Percentiles rank a stretch among this genome's conserved stretches.
Conservation (phyloP, 2,888 invertebrate species). For the Campoletis raptor region DNA sequence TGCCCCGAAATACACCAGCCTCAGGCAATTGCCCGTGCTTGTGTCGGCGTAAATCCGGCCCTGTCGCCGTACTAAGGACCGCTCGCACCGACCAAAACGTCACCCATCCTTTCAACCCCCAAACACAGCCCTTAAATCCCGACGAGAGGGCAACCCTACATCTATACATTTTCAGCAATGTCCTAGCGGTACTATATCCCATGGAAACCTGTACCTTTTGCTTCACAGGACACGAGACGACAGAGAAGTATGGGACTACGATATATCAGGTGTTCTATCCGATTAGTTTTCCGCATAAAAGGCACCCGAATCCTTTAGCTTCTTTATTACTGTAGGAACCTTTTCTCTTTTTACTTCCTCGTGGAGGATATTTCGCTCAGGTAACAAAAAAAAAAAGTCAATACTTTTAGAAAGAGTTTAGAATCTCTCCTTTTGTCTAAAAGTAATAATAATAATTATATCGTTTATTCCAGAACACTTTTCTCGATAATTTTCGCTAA, state of each 20-base stretch:
- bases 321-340: neutral
- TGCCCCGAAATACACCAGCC: conserved; percentile 60
- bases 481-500: too few relatives aligned
- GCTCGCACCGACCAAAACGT: conserved; percentile 48
- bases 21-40: conserved; percentile 66
- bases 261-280: conserved; percentile 17
- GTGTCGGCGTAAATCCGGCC: conserved; percentile 68
- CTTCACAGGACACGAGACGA: conserved; percentile 34
- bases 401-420: neutral
- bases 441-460: neutral
- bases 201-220: conserved; percentile 25
- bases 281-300: neutral
- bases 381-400: neutral
- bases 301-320: neutral
- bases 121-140: conserved; percentile 49
- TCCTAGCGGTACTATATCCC: conserved; percentile 8
- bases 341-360: neutral
- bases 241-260: conserved; percentile 28
- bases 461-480: neutral
- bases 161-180: conserved; percentile 8
- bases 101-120: conserved; percentile 41
- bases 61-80: conserved; percentile 63
- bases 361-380: too few relatives aligned
- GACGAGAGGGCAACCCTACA: conserved; percentile 18
- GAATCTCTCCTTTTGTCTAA: neutral